A percentile compares a stretch with the other conserved stretches of the same genome.
Conservation (phyloP, 2,888 invertebrate genomes). For the Nomada flava region DNA sequence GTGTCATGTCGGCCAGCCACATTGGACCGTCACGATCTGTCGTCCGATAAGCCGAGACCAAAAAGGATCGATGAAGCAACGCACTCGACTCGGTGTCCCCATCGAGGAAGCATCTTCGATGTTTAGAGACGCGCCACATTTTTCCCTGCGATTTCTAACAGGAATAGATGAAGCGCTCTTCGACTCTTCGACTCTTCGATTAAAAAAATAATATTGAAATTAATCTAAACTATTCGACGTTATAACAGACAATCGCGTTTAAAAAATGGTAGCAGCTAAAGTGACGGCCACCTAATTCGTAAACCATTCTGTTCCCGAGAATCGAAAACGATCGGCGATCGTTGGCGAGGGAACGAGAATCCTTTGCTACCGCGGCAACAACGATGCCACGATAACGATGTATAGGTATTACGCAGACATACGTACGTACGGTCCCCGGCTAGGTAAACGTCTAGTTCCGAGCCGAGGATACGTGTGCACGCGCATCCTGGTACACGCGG, state of each 20-base stretch:
- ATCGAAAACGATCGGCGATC: slow-evolving; percentile 7
- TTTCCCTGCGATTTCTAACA: background rate
- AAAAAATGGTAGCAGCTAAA: background rate
- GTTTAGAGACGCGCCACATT: slow-evolving; percentile 19
- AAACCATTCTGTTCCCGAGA: background rate
- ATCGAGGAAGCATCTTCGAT: slow-evolving; percentile 42
- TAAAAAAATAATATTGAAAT: background rate
- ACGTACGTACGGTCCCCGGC: slow-evolving; percentile 57
- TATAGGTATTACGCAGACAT: no score
- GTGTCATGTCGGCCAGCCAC: slow-evolving; percentile 57
- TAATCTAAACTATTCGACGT: background rate
- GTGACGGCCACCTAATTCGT: no score
- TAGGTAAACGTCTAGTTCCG: slow-evolving; percentile 51
- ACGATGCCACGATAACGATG: slow-evolving; percentile 71
- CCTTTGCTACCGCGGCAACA: slow-evolving; percentile 51
- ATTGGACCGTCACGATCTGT: slow-evolving; percentile 73
- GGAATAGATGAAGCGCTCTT: background rate
- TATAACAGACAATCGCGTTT: background rate
- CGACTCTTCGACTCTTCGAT: background rate
- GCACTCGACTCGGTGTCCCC: slow-evolving; percentile 40
- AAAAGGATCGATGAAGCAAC: slow-evolving; percentile 56
- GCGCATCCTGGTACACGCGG: slow-evolving; percentile 61
- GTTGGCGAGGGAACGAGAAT: background rate
- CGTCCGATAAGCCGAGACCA: slow-evolving; percentile 67
- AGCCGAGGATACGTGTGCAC: slow-evolving; percentile 33